phyloP scores from a whole-genome alignment of 2,113 vertebrate genomes.

The Oriolus oriolus region DNA sequence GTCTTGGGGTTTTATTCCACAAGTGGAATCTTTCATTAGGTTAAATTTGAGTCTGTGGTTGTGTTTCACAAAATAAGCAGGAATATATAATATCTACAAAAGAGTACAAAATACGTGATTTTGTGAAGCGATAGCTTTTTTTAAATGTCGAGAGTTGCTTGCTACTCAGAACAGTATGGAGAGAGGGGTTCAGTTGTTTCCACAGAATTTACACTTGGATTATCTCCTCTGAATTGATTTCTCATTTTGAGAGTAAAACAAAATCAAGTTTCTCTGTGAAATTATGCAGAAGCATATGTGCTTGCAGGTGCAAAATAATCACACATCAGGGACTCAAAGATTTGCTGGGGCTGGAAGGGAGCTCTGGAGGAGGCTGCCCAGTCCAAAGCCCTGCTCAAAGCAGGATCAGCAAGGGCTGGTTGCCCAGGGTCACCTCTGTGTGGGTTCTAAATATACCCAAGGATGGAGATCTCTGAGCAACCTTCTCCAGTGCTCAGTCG shows the following conservation, averaged over 20 bases:
- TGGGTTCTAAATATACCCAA: background rate
- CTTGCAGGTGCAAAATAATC: background rate
- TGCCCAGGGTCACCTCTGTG: background rate
- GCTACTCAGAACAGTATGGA: background rate
- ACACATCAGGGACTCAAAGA: rapidly evolving
- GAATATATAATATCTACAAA: background rate
- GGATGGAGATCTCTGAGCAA: background rate
- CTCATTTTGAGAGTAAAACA: background rate
- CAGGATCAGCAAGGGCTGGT: rapidly evolving
- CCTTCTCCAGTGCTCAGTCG: background rate
- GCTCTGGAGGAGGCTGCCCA: background rate
- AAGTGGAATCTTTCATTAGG: background rate
- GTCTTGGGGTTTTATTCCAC: background rate
- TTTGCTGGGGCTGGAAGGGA: background rate
- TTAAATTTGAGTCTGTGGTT: background rate
- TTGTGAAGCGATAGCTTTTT: background rate
- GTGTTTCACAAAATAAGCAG: background rate
- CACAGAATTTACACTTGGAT: background rate
- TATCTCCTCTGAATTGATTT: background rate
- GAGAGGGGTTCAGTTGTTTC: background rate
- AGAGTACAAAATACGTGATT: background rate
- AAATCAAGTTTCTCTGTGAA: background rate
- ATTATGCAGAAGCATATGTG: background rate
- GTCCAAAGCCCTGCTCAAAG: background rate
- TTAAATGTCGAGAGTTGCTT: background rate